A percentile compares a stretch with the other conserved stretches of the same genome.
These are phyloP conservation scores for Puma concolor DNA, from an alignment of 2,113 vertebrate species.

Conservation along the genomic window DNA sequence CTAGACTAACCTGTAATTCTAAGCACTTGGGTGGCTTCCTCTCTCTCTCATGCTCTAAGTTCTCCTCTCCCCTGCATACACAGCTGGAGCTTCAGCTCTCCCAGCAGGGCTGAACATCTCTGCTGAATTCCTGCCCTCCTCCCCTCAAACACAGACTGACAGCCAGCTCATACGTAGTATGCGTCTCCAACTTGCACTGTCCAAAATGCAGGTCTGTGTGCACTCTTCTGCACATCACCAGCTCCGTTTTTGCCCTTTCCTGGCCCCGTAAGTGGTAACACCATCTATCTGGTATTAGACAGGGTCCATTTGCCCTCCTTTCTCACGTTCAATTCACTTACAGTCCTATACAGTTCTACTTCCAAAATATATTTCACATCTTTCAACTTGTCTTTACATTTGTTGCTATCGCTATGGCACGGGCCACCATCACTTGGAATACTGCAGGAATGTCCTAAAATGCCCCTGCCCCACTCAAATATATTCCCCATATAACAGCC, in stretches of 20 bases:
- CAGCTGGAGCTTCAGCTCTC: not conserved
- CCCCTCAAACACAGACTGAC: not conserved
- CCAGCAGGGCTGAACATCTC: not conserved
- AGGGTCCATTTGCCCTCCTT: not conserved
- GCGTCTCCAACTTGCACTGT: not conserved
- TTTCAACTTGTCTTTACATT: not conserved
- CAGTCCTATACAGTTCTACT: not conserved
- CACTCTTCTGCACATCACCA: too few relatives aligned
- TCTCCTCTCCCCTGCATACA: not conserved
- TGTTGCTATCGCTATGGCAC: not conserved
- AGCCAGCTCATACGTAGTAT: not conserved
- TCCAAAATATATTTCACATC: not conserved
- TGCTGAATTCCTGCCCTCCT: not conserved
- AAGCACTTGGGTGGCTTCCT: not conserved
- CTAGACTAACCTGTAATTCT: not conserved
- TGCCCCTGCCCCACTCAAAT: not conserved
- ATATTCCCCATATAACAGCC: not conserved
- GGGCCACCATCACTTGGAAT: not conserved
- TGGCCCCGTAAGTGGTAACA: not conserved
- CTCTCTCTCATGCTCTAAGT: not conserved
- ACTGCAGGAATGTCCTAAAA: not conserved
- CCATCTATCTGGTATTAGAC: not conserved
- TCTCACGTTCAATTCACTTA: not conserved
- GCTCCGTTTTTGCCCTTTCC: not conserved
- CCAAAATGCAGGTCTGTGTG: not conserved